Conservation (phyloP, 2,888 invertebrate genomes). For the Falcaria lacertinaria region DNA sequence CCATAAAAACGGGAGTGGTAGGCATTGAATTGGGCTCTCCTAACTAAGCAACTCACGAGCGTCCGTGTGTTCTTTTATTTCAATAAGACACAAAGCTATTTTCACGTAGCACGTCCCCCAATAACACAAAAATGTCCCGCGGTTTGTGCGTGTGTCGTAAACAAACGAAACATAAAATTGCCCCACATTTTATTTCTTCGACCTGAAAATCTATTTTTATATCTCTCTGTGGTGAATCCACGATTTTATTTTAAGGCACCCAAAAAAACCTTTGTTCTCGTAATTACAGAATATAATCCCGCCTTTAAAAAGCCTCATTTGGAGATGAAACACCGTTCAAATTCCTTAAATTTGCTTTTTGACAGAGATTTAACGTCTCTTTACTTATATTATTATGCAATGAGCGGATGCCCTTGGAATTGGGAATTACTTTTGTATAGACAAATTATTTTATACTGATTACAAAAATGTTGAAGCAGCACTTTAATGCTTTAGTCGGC, state of each 20-base stretch:
- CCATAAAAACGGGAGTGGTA: too few species aligned
- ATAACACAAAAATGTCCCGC: not conserved
- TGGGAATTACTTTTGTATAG: not conserved
- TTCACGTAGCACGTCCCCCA: not conserved
- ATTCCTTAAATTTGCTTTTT: not conserved
- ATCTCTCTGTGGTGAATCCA: not conserved
- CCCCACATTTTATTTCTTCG: not conserved
- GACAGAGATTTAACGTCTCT: not conserved
- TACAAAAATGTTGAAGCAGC: too few species aligned
- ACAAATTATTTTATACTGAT: not conserved
- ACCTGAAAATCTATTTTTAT: not conserved
- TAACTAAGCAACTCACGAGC: too few species aligned
- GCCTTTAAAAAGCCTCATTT: not conserved
- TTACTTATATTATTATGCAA: not conserved
- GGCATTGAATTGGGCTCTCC: too few species aligned
- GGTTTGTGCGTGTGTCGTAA: not conserved
- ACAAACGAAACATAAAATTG: not conserved
- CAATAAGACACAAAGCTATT: not conserved
- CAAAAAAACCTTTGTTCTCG: not conserved
- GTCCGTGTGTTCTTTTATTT: not conserved
- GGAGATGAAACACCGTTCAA: not conserved
- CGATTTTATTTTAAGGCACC: not conserved
- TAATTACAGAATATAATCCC: not conserved
- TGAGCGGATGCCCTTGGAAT: not conserved
- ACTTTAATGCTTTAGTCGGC: too few species aligned